Percentiles rank a stretch among this genome's conserved stretches.
These are phyloP conservation scores for Myopa tessellatipennis DNA, from an alignment of 2,888 invertebrate species.

Conservation along the genomic window DNA sequence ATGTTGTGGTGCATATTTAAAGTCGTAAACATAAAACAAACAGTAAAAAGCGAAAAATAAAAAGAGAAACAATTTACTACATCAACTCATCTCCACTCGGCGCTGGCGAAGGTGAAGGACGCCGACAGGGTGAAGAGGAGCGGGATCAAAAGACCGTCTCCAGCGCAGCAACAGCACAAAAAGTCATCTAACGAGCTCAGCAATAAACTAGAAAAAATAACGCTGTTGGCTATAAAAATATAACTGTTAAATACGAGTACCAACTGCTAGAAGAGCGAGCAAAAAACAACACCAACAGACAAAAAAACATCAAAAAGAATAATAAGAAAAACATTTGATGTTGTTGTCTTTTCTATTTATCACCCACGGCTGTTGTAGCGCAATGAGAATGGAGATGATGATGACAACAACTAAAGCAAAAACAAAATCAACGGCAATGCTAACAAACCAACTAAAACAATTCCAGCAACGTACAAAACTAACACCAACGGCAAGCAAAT, in stretches of 20 bases:
- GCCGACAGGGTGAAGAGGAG: not conserved
- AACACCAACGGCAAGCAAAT: not conserved
- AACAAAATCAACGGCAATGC: not conserved
- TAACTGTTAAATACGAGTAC: constrained; percentile 33
- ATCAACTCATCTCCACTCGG: too few relatives aligned
- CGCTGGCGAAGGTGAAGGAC: not conserved
- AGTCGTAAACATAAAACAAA: not conserved
- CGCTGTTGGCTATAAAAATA: constrained; percentile 26
- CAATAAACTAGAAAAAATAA: constrained; percentile 34
- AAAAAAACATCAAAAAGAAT: not conserved
- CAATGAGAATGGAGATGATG: not conserved
- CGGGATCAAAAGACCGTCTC: not conserved
- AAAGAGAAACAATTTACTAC: too few relatives aligned
- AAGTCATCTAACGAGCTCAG: constrained; percentile 31
- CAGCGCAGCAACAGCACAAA: not conserved
- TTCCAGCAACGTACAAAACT: not conserved
- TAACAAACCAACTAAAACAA: too few relatives aligned
- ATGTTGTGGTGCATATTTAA: too few relatives aligned
- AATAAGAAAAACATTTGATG: constrained; percentile 13
- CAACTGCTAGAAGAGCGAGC: constrained; percentile 6
- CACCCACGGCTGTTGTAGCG: constrained; percentile 31
- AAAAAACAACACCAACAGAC: not conserved
- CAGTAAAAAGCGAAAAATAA: not conserved
- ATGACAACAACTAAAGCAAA: not conserved
- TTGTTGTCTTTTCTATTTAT: constrained; percentile 36